Conservation (phyloP, 2,888 invertebrate genomes). For the Taenaris catops region DNA sequence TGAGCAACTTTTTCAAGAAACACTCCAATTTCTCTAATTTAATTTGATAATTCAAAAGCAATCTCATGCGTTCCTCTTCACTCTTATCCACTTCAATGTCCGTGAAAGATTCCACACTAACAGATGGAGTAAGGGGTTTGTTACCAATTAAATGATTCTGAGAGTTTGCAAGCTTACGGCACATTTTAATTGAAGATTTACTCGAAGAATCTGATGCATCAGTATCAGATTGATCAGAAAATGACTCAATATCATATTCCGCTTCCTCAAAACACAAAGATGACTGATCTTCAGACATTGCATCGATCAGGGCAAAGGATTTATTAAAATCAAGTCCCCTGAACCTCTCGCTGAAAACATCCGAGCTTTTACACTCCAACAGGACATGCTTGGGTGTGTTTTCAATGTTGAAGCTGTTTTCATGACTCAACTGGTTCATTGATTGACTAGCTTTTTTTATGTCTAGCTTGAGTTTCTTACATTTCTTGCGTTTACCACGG, state of each 20-base stretch:
- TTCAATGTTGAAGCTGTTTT: conserved; percentile 37
- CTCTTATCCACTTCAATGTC: conserved; percentile 59
- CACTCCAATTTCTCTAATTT: conserved; percentile 54
- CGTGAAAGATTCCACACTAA: conserved; percentile 55
- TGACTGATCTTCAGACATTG: conserved; percentile 36
- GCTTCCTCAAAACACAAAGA: conserved; percentile 40
- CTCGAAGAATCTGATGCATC: conserved; percentile 34
- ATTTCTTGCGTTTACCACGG: conserved; percentile 37
- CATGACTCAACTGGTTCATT: conserved; percentile 32
- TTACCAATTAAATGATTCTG: conserved; percentile 26
- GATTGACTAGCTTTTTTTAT: conserved; percentile 55
- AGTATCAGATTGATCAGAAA: conserved; percentile 58
- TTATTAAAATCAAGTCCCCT: conserved; percentile 54
- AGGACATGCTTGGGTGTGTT: conserved; percentile 65
- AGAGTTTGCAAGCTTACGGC: conserved; percentile 47
- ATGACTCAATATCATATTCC: conserved; percentile 47
- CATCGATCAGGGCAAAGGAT: conserved; percentile 56
- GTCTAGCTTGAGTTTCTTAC: conserved; percentile 53
- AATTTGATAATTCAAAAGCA: conserved; percentile 51
- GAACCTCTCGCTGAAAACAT: conserved; percentile 47
- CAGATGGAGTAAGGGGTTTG: conserved; percentile 36
- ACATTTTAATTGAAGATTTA: conserved; percentile 48
- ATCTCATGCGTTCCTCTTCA: conserved; percentile 48
- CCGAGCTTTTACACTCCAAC: conserved; percentile 46
- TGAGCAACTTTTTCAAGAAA: conserved; percentile 48